Evolutionary conservation across 2,888 invertebrate species (phyloP), one percentile per base, ranked within the genome.

Genomic region (Sinhomidia bicolor): DNA sequence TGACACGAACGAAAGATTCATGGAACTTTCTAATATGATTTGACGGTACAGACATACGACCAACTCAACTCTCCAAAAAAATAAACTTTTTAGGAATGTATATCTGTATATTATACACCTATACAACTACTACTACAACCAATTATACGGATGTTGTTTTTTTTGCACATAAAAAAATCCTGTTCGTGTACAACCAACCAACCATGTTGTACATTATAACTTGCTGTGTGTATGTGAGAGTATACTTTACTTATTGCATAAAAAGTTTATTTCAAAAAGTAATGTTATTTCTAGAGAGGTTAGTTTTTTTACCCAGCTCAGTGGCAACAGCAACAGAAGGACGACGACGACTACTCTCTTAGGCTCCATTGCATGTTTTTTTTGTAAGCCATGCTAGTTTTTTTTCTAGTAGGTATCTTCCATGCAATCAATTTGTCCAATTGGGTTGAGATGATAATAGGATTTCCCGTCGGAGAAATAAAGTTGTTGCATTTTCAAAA

Each of bases 401-500:
- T 47, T 47, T 10, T 47, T 14, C 14, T 9, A 14, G 47, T 47
- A 14, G 2, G 47, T 47, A n/a, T n/a, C n/a, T n/a, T 44, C 23
- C 32, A 29, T 29, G 41, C 71, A 82, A 51, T 82, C 82, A 68
- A 82, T 82, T 82, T 82, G 71, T 10, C 32, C 82, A 82, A 82
- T 68, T 82, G 82, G 68, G 51, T 82, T 68, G 68, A 32, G 82
- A 68, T 82, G 68, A 71, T 68, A 82, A 82, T 82, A 68, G 47
- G 32, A 68, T 82, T 51, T 71, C 68, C 68, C 82, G 10, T 17
- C 20, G 82, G 82, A 68, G 82, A 47, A 83, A 83, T 83, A 83
- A 23, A 51, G 83, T 83, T 83, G 36, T n/a, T n/a, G n/a, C 71
- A 71, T 74, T 83, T 80, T 83, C 23, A 68, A 80, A 80, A 78